Evolutionary conservation across 2,797 vertebrate species (phyloP).

Genomic region (Sarcophilus harrisii): DNA sequence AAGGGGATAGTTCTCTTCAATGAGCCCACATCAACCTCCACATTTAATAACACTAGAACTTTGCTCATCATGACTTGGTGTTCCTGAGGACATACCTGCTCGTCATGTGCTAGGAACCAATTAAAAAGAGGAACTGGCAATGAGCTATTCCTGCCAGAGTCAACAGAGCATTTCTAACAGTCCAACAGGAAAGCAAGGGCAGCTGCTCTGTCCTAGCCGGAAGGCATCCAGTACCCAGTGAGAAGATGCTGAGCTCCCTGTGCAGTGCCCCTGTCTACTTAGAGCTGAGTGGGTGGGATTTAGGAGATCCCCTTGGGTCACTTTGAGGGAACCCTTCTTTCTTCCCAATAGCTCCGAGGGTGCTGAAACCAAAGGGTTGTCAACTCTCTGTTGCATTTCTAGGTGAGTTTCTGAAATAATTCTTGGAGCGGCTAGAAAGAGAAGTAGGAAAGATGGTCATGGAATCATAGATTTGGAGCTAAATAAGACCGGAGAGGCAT

Average conservation of each 20-base stretch:
- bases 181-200: slow-evolving; percentile 70
- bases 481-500: not conserved
- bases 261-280: slow-evolving; percentile 11
- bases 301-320: slow-evolving; percentile 21
- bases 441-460: slow-evolving; percentile 43
- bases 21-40: slow-evolving; percentile 39
- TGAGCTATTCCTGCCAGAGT: slow-evolving; percentile 60
- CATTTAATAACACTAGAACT: slow-evolving; percentile 76
- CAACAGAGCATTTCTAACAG: slow-evolving; percentile 69
- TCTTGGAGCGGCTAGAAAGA: slow-evolving; percentile 60
- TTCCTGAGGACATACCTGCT: slow-evolving; percentile 57
- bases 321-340: slow-evolving; percentile 34
- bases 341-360: not conserved
- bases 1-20: slow-evolving; percentile 44
- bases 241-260: slow-evolving; percentile 48
- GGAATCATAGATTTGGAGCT: not conserved
- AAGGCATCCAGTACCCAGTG: slow-evolving; percentile 22
- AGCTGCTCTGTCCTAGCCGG: slow-evolving; percentile 47
- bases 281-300: slow-evolving; percentile 12
- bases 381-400: not conserved
- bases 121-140: slow-evolving; percentile 68
- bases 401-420: slow-evolving; percentile 76
- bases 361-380: slow-evolving; percentile 13
- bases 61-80: slow-evolving; percentile 78
- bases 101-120: slow-evolving; percentile 64